Evolutionary conservation across 1,140 invertebrate species (phyloP), one percentile per base, ranked within the genome.

Genomic region (Cydia amplana): DNA sequence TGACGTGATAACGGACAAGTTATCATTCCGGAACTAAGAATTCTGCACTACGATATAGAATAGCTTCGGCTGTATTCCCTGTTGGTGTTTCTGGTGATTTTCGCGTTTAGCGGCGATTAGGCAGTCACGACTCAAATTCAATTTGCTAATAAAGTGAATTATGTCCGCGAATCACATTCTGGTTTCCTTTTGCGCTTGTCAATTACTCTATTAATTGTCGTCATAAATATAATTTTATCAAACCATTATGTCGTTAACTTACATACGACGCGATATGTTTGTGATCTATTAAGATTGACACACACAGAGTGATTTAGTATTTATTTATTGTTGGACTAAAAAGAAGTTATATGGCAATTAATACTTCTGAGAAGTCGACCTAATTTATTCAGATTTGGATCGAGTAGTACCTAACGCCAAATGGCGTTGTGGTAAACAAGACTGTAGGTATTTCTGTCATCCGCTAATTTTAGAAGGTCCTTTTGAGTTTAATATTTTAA

Each of bases 291-390:
- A n/a, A 12, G n/a, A 70, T 70, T 70, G 65, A 70, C 36, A 70
- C 65, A 40, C n/a, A 7, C 16, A n/a, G 36, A 32, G 28, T 70
- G 65, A 20, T 70, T 70, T 70, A 70, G 16, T 32, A 28, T 70
- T 70, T 40, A 70, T 40, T 40, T 70, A 40, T 23, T 18, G 16
- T 36, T 23, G 6, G 65, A 36, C 6, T 70, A 43, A 36, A 67
- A 70, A 10, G 28, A 36, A 67, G 64, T 60, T 23, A n/a, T 36
- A 70, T 70, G 32, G 7, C 20, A 36, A 70, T 70, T 43, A 36
- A 70, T 70, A 36, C 9, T 70, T 70, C 65, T 70, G 65, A 70
- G 65, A 70, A 70, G 36, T 40, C 65, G 36, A 70, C 65, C 65
- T 70, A 70, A 70, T 70, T 70, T 70, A 70, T 70, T 70, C 32